Base-by-base conservation (phyloP, 2,113 vertebrate species). In the Sceloporus tristichus region DNA sequence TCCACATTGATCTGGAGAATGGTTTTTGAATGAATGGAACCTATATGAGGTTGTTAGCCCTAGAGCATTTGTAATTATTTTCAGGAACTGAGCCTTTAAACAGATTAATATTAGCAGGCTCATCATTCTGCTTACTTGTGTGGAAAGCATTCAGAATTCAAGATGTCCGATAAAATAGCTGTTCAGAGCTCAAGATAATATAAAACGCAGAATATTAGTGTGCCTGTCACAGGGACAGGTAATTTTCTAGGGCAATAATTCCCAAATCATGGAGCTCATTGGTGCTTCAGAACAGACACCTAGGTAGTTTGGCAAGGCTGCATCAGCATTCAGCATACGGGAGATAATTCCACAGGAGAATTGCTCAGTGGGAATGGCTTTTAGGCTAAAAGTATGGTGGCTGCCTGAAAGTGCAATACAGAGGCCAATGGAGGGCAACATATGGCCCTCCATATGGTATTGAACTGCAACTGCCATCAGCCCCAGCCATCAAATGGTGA, bases 21-120 rank as follows among this genome's bases (percentile, higher is more conserved):
- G 29, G 9, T 89, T 88, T 88, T 16, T 75, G 89, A 90, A 85
- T 1, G 85, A 84, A 86, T 91, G 82, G 87, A 84, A 87, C 42
- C 3, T 89, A 0, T 78, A 0, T 75, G 85, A 62, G 66, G 29
- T 86, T 78, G 80, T n/a, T 48, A 42, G 85, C 79, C 79, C 71
- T 77, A 19, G 54, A 82, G 65, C 73, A 88, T 59, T 77, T 90
- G 18, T 2, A 88, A 84, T 59, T 80, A 85, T 81, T 79, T 56
- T 34, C 23, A 48, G 90, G 81, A 89, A 89, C 42, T 77, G 53
- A 84, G 85, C 54, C 65, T 34, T 70, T 83, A 59, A 21, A 84
- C 13, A 87, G 76, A 88, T 90, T 68, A 89, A 89, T 89, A 85
- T 68, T 68, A 88, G 71, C 38, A 87, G 59, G 16, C n/a, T 90